These are phyloP conservation scores for Drosophila tristis DNA, from an alignment of 1,140 invertebrate species.

Conservation along the genomic window DNA sequence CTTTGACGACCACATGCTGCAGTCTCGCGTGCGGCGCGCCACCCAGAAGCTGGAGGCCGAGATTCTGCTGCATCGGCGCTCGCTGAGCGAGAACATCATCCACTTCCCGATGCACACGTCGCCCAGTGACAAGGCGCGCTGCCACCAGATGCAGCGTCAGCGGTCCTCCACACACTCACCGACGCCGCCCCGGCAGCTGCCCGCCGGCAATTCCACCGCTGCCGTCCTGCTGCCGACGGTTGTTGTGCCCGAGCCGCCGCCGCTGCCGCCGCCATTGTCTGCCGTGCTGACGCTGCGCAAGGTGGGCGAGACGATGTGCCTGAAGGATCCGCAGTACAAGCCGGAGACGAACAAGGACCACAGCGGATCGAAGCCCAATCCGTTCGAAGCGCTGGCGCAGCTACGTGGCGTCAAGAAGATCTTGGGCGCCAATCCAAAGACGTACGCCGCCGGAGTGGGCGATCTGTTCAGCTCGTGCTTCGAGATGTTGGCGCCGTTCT, in stretches of 20 bases:
- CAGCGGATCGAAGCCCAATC: slow-evolving; percentile 86
- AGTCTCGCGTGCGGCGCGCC: slow-evolving; percentile 75
- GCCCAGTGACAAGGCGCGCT: slow-evolving; percentile 90
- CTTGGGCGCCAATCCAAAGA: slow-evolving; percentile 86
- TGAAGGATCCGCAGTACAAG: slow-evolving; percentile 91
- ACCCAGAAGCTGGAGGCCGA: slow-evolving; percentile 84
- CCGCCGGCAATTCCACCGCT: slow-evolving; percentile 1
- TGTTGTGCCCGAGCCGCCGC: slow-evolving; percentile 56
- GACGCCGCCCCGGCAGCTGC: slow-evolving; percentile 66
- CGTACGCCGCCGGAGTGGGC: slow-evolving; percentile 84
- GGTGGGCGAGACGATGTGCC: slow-evolving; percentile 91
- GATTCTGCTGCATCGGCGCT: slow-evolving; percentile 86
- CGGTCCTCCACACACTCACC: slow-evolving; percentile 78
- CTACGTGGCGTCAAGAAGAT: slow-evolving; percentile 91
- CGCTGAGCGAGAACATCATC: slow-evolving; percentile 88
- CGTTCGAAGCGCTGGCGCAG: slow-evolving; percentile 88
- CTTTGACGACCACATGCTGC: slow-evolving; percentile 60
- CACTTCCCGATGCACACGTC: slow-evolving; percentile 85
- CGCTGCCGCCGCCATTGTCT: slow-evolving; percentile 73
- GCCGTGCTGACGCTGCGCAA: slow-evolving; percentile 85
- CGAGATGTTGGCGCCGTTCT: slow-evolving; percentile 88
- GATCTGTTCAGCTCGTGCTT: slow-evolving; percentile 91
- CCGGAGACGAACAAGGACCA: slow-evolving; percentile 86
- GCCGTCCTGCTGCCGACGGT: slow-evolving; percentile 18
- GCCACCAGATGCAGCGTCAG: slow-evolving; percentile 86